Base-by-base conservation (phyloP, 2,888 invertebrate species). In the Onthophagus sagittarius region DNA sequence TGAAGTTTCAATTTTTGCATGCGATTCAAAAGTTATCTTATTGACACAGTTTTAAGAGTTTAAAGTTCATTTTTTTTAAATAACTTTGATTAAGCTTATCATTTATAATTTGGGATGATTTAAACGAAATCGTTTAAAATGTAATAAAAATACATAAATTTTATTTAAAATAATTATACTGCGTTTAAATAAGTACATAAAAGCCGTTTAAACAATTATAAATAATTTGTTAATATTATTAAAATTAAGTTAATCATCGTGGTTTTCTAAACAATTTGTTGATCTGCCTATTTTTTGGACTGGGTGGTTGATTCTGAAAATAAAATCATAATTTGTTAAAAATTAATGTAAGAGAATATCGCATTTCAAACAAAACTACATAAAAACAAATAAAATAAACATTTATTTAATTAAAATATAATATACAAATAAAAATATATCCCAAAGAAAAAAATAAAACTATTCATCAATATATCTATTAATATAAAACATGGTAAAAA, bases 401-500 rank as follows among this genome's bases (percentile, higher is more conserved):
- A 64, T 67, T 67, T 67, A 67, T 67, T 67, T 11, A 14, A 23
- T 67, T n/a, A 23, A 15, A 67, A 31, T n/a, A 67, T 23, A 67
- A 31, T 23, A 32, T 67, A 67, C n/a, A 67, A 67, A 67, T 23
- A 67, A 31, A 67, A 23, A 63, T 33, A 33, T 7, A 53, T 53
- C 39, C 5, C 39, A 63, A 63, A 23, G n/a, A 67, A 23, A 67
- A 67, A 67, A n/a, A 23, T 15, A 67, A 31, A 23, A 23, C 67
- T 32, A 67, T n/a, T 3, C 23, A 31, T 67, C 67, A 32, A 33
- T 74, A 63, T 65, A 31, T 15, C 32, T 72, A 74, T 74, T 74
- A 70, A 74, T 72, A 15, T 74, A 74, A 15, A 71, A 31, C 14
- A 72, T 67, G 14, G 74, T 72, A 5, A 70, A 72, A 7, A 74